These are phyloP conservation scores for Palythoa heliodiscus DNA, from an alignment of 92 coral and sea anemone species.

Conservation along the genomic window DNA sequence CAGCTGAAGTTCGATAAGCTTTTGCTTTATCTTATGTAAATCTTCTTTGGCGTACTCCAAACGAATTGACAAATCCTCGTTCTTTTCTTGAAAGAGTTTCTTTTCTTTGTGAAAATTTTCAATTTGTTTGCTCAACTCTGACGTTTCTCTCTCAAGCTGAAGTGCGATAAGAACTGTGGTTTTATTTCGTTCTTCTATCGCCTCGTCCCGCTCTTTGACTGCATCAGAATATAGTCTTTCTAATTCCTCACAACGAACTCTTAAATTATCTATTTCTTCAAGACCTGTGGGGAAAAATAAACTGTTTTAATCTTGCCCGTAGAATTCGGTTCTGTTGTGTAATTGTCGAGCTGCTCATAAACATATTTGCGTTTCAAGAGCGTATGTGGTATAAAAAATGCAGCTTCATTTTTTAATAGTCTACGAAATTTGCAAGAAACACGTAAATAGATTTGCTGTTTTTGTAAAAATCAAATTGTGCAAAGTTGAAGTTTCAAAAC, in stretches of 20 bases:
- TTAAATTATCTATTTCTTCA: slow-evolving; percentile 75
- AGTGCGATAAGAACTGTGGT: slow-evolving; percentile 83
- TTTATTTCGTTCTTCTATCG: slow-evolving; percentile 85
- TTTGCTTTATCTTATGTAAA: slow-evolving; percentile 74
- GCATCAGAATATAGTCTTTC: slow-evolving; percentile 77
- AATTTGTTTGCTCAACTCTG: slow-evolving; percentile 65
- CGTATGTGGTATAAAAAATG: too few relatives aligned
- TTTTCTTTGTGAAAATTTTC: slow-evolving; percentile 56
- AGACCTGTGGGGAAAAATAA: slow-evolving; percentile 53
- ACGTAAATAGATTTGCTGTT: too few relatives aligned
- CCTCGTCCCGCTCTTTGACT: slow-evolving; percentile 74
- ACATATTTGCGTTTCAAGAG: neutral
- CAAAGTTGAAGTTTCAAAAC: neutral
- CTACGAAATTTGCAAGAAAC: neutral
- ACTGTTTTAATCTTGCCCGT: neutral
- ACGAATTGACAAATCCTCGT: slow-evolving; percentile 74
- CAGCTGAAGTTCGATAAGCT: slow-evolving; percentile 76
- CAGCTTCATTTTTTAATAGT: neutral
- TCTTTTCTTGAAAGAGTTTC: slow-evolving; percentile 57
- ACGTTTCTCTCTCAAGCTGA: slow-evolving; percentile 78
- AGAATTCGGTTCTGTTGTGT: neutral
- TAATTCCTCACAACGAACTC: slow-evolving; percentile 63
- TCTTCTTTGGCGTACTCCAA: slow-evolving; percentile 76
- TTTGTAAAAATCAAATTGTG: too few relatives aligned
- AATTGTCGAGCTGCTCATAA: neutral